These are phyloP conservation scores for Agelastica alni DNA, from an alignment of 2,888 invertebrate species.

Conservation along the genomic window DNA sequence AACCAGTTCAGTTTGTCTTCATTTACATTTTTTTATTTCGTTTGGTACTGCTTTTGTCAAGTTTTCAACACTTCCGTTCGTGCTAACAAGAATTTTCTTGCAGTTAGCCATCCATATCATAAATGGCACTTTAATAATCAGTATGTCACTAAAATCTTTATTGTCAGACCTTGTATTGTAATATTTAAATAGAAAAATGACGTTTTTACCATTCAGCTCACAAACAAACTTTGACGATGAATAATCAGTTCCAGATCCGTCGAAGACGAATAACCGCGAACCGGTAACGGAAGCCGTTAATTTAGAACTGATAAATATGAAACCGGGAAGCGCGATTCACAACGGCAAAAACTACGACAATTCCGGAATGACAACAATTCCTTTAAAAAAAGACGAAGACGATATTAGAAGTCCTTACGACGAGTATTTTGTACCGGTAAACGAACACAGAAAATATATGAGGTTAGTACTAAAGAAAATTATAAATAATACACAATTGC, in stretches of 20 bases:
- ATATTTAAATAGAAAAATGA: background rate
- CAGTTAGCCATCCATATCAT: no score
- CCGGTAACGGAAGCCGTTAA: constrained; percentile 71
- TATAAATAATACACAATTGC: background rate
- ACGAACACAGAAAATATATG: constrained; percentile 83
- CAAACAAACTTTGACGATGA: no score
- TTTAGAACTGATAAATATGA: constrained; percentile 77
- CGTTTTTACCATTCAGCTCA: constrained; percentile 9
- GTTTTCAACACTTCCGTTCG: no score
- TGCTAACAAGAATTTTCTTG: no score
- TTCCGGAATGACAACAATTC: constrained; percentile 53
- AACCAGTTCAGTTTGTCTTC: no score
- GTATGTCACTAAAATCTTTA: no score
- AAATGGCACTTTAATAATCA: no score
- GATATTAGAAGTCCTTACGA: constrained; percentile 75
- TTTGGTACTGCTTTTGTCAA: no score
- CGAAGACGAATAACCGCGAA: constrained; percentile 30
- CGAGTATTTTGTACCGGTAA: constrained; percentile 84
- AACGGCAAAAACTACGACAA: constrained; percentile 53
- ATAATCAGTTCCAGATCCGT: background rate
- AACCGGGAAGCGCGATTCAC: constrained; percentile 61
- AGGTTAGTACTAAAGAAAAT: constrained; percentile 61
- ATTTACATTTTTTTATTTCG: no score
- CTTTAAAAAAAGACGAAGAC: constrained; percentile 68
- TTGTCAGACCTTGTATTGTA: no score